Percentiles rank a stretch among this genome's conserved stretches.
Conservation (phyloP, 2,113 vertebrate genomes). For the Pluvianellus socialis region DNA sequence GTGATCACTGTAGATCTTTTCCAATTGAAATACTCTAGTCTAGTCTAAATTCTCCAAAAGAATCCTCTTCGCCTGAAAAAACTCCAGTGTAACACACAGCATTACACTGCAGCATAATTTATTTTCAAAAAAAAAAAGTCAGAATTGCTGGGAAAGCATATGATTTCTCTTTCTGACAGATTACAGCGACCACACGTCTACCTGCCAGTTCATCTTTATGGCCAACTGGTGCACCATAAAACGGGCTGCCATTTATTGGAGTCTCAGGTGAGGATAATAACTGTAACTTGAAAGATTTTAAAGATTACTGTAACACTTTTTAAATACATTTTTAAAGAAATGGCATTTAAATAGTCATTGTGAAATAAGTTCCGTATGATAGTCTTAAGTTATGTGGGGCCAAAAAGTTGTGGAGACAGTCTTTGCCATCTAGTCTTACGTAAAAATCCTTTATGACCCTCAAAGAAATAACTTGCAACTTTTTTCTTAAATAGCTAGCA, state of each 20-base stretch:
- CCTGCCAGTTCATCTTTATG: slow-evolving; percentile 95
- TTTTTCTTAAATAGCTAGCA: background rate
- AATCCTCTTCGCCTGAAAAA: background rate
- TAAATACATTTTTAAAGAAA: background rate
- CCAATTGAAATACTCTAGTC: background rate
- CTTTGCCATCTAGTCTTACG: background rate
- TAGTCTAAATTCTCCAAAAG: background rate
- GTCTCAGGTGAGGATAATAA: slow-evolving; percentile 82
- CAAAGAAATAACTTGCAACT: background rate
- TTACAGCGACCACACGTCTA: slow-evolving; percentile 96
- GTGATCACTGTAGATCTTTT: fast-evolving
- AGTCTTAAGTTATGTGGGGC: background rate
- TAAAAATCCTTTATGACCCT: background rate
- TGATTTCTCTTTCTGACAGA: slow-evolving; percentile 73
- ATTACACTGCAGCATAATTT: background rate
- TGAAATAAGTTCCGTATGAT: background rate
- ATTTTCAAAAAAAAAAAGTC: background rate
- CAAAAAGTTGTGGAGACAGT: background rate
- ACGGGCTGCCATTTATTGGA: slow-evolving; percentile 96
- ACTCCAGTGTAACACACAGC: background rate
- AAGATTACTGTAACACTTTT: background rate
- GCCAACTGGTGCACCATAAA: slow-evolving; percentile 97
- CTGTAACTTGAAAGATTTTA: background rate
- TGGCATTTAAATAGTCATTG: background rate
- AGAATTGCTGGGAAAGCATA: background rate